Conservation (phyloP, 2,797 vertebrate genomes). For the Clamator glandarius region DNA sequence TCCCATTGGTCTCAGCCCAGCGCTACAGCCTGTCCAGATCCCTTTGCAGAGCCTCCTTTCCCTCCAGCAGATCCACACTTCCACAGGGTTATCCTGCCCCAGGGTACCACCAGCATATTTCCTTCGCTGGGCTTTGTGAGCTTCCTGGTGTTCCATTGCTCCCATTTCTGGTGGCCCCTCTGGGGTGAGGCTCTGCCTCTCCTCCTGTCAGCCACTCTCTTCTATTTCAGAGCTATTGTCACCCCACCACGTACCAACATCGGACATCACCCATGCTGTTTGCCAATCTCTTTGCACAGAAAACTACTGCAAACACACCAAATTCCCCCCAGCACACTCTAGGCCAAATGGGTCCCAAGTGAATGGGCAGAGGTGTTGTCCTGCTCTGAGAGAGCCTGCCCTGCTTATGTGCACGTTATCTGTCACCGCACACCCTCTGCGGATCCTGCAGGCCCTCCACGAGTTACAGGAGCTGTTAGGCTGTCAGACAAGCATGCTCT, state of each 20-base stretch:
- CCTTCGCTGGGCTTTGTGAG: neutral
- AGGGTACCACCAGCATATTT: rapidly evolving
- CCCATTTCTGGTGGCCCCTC: neutral
- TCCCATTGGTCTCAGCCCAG: too few relatives aligned
- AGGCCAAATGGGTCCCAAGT: neutral
- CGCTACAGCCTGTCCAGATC: too few relatives aligned
- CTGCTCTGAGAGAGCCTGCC: neutral
- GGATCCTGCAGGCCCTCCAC: neutral
- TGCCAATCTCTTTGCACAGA: neutral
- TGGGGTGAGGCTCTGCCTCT: neutral
- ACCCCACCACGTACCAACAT: neutral
- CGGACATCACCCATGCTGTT: rapidly evolving
- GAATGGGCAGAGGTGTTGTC: neutral
- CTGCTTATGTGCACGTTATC: neutral
- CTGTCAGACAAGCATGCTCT: neutral
- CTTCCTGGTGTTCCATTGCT: neutral
- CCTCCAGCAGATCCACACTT: too few relatives aligned
- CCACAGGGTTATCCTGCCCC: neutral
- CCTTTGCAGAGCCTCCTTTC: too few relatives aligned
- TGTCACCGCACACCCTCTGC: neutral
- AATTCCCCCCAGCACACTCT: neutral
- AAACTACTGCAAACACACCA: rapidly evolving
- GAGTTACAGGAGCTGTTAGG: neutral
- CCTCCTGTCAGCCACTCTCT: neutral
- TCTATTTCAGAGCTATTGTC: rapidly evolving